phyloP scores from a whole-genome alignment of 92 coral and sea anemone species.

The Ricordea florida region DNA sequence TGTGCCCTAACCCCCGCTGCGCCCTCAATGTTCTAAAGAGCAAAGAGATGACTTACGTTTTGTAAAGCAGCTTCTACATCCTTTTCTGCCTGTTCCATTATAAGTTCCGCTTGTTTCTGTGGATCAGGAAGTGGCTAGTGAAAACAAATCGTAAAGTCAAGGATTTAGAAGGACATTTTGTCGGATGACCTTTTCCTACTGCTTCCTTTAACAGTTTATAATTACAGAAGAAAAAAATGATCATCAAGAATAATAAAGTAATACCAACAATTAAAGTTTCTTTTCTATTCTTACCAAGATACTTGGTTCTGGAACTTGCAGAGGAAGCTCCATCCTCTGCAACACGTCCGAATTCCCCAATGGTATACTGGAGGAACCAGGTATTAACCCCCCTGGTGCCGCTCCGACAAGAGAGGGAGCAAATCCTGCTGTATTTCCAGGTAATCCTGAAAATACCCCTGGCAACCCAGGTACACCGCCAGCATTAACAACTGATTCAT shows the following conservation, averaged over 20 bases:
- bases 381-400: background rate
- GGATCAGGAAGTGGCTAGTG: slow-evolving; percentile 61
- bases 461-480: background rate
- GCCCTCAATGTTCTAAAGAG: too few relatives aligned
- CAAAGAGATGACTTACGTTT: slow-evolving; percentile 67
- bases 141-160: background rate
- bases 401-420: background rate
- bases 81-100: slow-evolving; percentile 68
- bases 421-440: too few relatives aligned
- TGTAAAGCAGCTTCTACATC: slow-evolving; percentile 77
- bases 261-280: too few relatives aligned
- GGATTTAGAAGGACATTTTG: background rate
- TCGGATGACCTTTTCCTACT: background rate
- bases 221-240: too few relatives aligned
- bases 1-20: too few relatives aligned
- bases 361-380: background rate
- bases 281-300: slow-evolving; percentile 49
- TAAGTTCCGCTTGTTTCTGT: slow-evolving; percentile 67
- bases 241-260: too few relatives aligned
- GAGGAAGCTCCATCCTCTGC: background rate
- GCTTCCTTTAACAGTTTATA: too few relatives aligned
- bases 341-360: background rate
- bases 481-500: too few relatives aligned
- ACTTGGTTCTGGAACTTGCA: slow-evolving; percentile 23
- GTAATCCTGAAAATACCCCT: too few relatives aligned